Base-by-base conservation (phyloP, 1,140 invertebrate species). In the Pissodes strobi region DNA sequence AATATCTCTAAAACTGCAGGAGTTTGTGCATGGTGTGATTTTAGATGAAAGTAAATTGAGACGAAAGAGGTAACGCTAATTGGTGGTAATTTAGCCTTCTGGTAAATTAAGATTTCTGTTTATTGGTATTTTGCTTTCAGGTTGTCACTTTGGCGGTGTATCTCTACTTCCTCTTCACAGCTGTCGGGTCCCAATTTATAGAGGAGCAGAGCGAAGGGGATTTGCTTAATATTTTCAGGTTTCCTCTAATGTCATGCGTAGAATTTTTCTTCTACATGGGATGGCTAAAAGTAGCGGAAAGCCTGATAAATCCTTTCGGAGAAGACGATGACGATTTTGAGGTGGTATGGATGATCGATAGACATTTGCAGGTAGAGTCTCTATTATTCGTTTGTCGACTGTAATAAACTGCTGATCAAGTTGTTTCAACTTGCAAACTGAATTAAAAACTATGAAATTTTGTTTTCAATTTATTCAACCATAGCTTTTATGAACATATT, bases 181-280 rank as follows among this genome's bases (percentile, higher is more conserved):
- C 90, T 0, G 82, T 91, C 74, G 88, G 86, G 1, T 80, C 87
- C 46, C 89, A 91, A 67, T 68, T 65, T 38, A 66, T 69, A 4
- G 41, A 65, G 55, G 38, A 55, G 25, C 21, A 68, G 21, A 59
- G 41, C 38, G 38, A 64, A 15, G 76, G 82, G n/a, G 81, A 86
- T 38, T 76, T 86, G 27, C 78, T 89, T 23, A 3, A 27, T n/a
- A 88, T 90, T 71, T 81, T 93, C 8, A 93, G 93, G 73, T 89
- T 96, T 73, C 94, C 94, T 0, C 79, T 94, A 64, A 94, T 96
- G 73, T 91, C 89, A 0, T 87, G 91, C 0, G 79, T 95, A 38
- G 83, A 91, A 71, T 93, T 92, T 72, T 89, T 90, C 73, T 91
- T 92, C 78, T 94, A 93, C 73, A 91, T 94, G 87, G 92, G 92